These are phyloP conservation scores for Sinonovacula constricta DNA, from an alignment of 1,140 invertebrate genomes.

Conservation along the genomic window DNA sequence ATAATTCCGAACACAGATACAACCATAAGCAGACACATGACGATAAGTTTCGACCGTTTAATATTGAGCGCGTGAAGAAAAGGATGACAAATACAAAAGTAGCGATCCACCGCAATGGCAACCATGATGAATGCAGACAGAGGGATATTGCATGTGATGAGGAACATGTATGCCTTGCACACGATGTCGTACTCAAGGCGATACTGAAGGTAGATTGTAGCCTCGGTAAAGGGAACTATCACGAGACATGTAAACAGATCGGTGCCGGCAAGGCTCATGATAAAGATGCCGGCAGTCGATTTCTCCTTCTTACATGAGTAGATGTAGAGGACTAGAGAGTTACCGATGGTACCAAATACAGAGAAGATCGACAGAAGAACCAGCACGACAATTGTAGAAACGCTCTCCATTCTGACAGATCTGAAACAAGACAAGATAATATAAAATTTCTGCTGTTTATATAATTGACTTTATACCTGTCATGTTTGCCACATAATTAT, in stretches of 20 bases:
- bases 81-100: constrained; percentile 77
- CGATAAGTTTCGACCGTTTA: constrained; percentile 66
- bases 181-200: constrained; percentile 67
- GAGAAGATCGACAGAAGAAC: constrained; percentile 67
- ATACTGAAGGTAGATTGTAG: constrained; percentile 65
- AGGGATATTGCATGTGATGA: constrained; percentile 75
- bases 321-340: constrained; percentile 75
- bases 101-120: constrained; percentile 76
- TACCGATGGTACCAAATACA: constrained; percentile 73
- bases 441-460: no score
- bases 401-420: constrained; percentile 47
- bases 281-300: constrained; percentile 75
- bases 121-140: constrained; percentile 77
- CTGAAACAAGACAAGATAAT: no score
- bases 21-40: constrained; percentile 63
- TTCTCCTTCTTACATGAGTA: constrained; percentile 75
- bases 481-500: no score
- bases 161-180: constrained; percentile 76
- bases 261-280: constrained; percentile 73
- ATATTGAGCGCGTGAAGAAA: constrained; percentile 71
- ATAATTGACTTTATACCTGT: no score
- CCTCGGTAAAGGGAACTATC: constrained; percentile 73
- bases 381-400: constrained; percentile 48
- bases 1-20: constrained; percentile 71
- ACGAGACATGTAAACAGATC: constrained; percentile 75